A percentile compares a stretch with the other conserved stretches of the same genome.
These are phyloP conservation scores for fruit fly (Drosophila melanogaster) DNA, from an alignment of 1,140 invertebrate genomes.

Conservation along the genomic window Release_6_plus_ISO1_MT NC_004354.4:10964501-10965000, in stretches of 20 bases:
- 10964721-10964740: slow-evolving; percentile 47
- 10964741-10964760: slow-evolving; percentile 41
- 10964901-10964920: slow-evolving; percentile 84
- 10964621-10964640: slow-evolving; percentile 31
- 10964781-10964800: background rate
- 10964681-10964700: background rate
- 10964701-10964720: slow-evolving; percentile 16
- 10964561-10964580: slow-evolving; percentile 52
- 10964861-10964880: background rate
- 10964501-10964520: slow-evolving; percentile 61
- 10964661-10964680: background rate
- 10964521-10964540: slow-evolving; percentile 29
- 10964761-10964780: slow-evolving; percentile 41
- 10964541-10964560: slow-evolving; percentile 23
- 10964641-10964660: slow-evolving; percentile 15
- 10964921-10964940: slow-evolving; percentile 81
- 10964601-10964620: slow-evolving; percentile 71
- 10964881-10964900: slow-evolving; percentile 72
- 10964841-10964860: slow-evolving; percentile 13
- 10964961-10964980: slow-evolving; percentile 88
- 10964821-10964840: background rate
- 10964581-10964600: slow-evolving; percentile 74
- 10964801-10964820: slow-evolving; percentile 55
- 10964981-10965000: slow-evolving; percentile 90
- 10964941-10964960: slow-evolving; percentile 87